Evolutionary conservation across 2,888 invertebrate genomes (phyloP).

Genomic region (Agapetus fuscipes): DNA sequence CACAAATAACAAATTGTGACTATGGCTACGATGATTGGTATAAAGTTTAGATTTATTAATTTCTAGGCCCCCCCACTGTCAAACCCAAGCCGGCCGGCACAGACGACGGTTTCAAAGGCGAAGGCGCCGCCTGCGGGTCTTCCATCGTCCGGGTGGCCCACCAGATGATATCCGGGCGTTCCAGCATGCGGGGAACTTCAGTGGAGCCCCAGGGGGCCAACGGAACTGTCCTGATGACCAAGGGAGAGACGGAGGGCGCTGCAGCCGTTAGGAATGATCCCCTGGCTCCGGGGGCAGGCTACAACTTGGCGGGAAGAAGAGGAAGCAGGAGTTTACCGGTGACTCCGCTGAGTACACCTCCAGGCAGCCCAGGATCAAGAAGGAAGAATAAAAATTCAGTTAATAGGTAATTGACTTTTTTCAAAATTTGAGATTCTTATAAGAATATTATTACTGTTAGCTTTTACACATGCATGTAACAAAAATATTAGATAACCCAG

Average conservation of each 20-base stretch:
- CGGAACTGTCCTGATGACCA: conserved; percentile 15
- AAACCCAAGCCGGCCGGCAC: conserved; percentile 53
- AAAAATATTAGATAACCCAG: too few relatives aligned
- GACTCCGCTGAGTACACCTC: conserved; percentile 56
- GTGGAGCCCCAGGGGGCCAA: conserved; percentile 33
- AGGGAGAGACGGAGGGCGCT: conserved; percentile 23
- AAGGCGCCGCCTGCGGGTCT: conserved; percentile 59
- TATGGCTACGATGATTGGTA: too few relatives aligned
- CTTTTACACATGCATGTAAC: too few relatives aligned
- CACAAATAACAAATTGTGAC: too few relatives aligned
- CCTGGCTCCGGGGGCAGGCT: conserved; percentile 29
- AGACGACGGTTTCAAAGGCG: conserved; percentile 62
- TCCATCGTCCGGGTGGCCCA: conserved; percentile 45
- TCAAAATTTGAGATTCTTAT: too few relatives aligned
- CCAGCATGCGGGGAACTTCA: conserved; percentile 34
- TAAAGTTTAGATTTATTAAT: conserved; percentile 5
- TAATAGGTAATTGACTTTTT: conserved; percentile 52
- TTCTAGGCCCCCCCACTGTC: conserved; percentile 25
- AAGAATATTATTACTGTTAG: too few relatives aligned
- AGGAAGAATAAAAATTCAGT: conserved; percentile 42
- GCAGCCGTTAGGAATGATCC: conserved; percentile 25
- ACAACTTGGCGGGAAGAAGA: conserved; percentile 37
- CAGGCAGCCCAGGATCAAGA: conserved; percentile 46
- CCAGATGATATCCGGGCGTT: conserved; percentile 47
- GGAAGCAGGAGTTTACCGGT: conserved; percentile 64